phyloP scores from a whole-genome alignment of 2,113 vertebrate species.

The Nyctibius bracteatus region DNA sequence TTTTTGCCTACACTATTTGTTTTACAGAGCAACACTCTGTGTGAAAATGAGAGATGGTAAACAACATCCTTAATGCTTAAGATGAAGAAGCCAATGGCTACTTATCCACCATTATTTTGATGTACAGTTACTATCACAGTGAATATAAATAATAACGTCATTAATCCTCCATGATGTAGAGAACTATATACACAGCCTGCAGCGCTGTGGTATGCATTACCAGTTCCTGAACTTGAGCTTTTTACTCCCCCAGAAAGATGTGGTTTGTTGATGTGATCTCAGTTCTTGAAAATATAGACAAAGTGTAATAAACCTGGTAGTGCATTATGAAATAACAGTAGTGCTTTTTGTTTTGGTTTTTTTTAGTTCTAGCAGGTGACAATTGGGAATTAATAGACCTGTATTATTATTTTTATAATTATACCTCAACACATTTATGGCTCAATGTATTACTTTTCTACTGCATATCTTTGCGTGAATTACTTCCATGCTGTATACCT shows the following conservation, averaged over 20 bases:
- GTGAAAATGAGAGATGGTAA: constrained; percentile 56
- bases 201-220: not conserved
- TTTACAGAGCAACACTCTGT: not conserved
- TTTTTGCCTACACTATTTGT: constrained; percentile 36
- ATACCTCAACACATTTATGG: not conserved
- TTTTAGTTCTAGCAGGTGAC: not conserved
- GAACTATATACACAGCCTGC: not conserved
- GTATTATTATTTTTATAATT: not conserved
- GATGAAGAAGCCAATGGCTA: constrained; percentile 38
- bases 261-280: not conserved
- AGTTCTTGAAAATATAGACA: not conserved
- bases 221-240: not conserved
- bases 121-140: constrained; percentile 18
- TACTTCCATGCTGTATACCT: not conserved
- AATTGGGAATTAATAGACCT: not conserved
- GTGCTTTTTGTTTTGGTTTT: not conserved
- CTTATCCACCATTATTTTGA: constrained; percentile 41
- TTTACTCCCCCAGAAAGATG: not conserved
- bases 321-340: not conserved
- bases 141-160: constrained; percentile 51
- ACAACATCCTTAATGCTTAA: constrained; percentile 41
- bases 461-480: not conserved
- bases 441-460: not conserved
- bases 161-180: not conserved
- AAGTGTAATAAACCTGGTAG: not conserved